A percentile compares a stretch with the other conserved stretches of the same genome.
Evolutionary conservation across 2,113 vertebrate species (phyloP).

Genomic region (Platysteira castanea): DNA sequence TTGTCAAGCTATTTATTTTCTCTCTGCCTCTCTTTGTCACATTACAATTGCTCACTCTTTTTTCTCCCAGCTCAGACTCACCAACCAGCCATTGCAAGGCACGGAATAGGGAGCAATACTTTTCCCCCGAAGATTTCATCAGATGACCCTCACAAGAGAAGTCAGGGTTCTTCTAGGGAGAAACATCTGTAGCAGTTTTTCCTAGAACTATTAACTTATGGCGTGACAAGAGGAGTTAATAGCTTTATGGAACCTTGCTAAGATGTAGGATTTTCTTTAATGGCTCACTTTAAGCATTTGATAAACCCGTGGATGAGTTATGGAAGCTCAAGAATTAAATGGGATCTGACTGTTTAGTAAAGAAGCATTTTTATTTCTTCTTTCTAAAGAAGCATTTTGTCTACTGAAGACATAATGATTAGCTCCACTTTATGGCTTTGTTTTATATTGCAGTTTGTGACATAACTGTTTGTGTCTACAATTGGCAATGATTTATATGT

Average conservation of each 20-base stretch:
- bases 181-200: neutral
- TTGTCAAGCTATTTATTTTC: neutral
- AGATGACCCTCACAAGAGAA: neutral
- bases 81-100: neutral
- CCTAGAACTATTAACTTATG: neutral
- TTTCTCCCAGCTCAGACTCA: conserved; percentile 35
- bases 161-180: neutral
- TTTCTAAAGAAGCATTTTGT: neutral
- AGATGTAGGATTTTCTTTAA: neutral
- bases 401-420: neutral
- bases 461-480: neutral
- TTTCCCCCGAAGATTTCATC: neutral
- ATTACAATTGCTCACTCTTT: conserved; percentile 53
- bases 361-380: neutral
- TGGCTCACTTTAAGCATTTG: neutral
- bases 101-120: neutral
- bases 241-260: neutral
- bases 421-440: neutral
- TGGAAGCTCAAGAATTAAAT: conserved; percentile 40
- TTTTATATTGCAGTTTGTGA: neutral
- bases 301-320: conserved; percentile 39
- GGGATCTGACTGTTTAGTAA: conserved; percentile 19
- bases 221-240: neutral
- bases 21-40: neutral
- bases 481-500: neutral